Evolutionary conservation across 2,888 invertebrate genomes (phyloP).

Genomic region (Volucella bombylans): DNA sequence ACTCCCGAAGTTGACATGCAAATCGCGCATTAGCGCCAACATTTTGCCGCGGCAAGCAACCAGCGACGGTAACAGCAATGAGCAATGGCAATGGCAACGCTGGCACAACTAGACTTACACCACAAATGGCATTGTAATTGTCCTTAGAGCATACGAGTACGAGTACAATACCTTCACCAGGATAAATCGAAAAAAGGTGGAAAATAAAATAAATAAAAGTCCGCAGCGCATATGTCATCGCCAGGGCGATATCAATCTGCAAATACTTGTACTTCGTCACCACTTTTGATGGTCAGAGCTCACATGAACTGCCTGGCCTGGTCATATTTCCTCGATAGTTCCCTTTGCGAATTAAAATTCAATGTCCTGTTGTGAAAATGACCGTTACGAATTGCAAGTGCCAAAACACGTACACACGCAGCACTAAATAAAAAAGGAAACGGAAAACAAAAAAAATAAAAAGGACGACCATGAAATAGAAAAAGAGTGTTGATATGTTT

Average conservation of each 20-base stretch:
- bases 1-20: slow-evolving; percentile 71
- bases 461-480: slow-evolving; percentile 47
- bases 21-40: slow-evolving; percentile 75
- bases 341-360: slow-evolving; percentile 61
- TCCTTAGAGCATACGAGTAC: slow-evolving; percentile 46
- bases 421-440: slow-evolving; percentile 20
- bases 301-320: slow-evolving; percentile 39
- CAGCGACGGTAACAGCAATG: no score
- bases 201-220: slow-evolving; percentile 17
- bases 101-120: slow-evolving; percentile 35
- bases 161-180: not conserved
- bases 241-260: slow-evolving; percentile 72
- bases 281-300: slow-evolving; percentile 66
- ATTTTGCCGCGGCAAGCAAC: slow-evolving; percentile 37
- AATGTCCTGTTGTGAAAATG: slow-evolving; percentile 71
- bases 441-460: not conserved
- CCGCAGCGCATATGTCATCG: slow-evolving; percentile 71
- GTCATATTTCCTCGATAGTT: slow-evolving; percentile 17
- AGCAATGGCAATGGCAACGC: slow-evolving; percentile 31
- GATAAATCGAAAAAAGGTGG: slow-evolving; percentile 5
- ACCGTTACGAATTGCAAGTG: slow-evolving; percentile 73
- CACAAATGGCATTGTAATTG: slow-evolving; percentile 73
- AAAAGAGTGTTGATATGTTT: slow-evolving; percentile 1
- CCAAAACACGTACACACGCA: slow-evolving; percentile 71
- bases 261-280: slow-evolving; percentile 50